Evolutionary conservation across 2,113 vertebrate genomes (phyloP).

Genomic region (Tragelaphus buxtoni): DNA sequence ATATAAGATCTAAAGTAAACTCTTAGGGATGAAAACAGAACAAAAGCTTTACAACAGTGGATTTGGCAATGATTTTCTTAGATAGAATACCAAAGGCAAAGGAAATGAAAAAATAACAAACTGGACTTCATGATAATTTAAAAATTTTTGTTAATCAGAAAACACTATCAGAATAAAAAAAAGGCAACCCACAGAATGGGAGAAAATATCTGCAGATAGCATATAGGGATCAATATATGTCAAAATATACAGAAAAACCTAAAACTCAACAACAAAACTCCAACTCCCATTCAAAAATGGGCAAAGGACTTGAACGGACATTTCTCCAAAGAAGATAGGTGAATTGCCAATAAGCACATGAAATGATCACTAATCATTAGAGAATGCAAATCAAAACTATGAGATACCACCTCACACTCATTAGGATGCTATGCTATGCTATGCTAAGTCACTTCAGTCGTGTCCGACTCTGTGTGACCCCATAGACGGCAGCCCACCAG

Average conservation of each 20-base stretch:
- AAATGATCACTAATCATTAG: neutral
- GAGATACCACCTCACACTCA: neutral
- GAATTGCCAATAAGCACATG: neutral
- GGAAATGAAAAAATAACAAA: neutral
- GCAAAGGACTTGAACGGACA: neutral
- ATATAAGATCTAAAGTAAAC: neutral
- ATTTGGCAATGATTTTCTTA: neutral
- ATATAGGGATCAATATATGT: neutral
- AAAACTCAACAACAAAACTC: neutral
- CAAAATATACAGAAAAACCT: neutral
- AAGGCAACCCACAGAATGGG: neutral
- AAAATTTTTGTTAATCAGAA: neutral
- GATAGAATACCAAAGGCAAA: neutral
- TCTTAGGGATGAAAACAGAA: neutral
- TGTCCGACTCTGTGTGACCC: too few relatives aligned
- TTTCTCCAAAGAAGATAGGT: neutral
- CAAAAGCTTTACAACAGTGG: neutral
- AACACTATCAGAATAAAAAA: neutral
- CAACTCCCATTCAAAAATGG: neutral
- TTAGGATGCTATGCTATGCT: neutral
- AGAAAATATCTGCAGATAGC: neutral
- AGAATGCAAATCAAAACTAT: neutral
- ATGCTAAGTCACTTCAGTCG: too few relatives aligned
- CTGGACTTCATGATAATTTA: neutral
- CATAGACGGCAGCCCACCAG: too few relatives aligned